Conservation (phyloP, 2,797 vertebrate species). For the Lutjanus campechanus region DNA sequence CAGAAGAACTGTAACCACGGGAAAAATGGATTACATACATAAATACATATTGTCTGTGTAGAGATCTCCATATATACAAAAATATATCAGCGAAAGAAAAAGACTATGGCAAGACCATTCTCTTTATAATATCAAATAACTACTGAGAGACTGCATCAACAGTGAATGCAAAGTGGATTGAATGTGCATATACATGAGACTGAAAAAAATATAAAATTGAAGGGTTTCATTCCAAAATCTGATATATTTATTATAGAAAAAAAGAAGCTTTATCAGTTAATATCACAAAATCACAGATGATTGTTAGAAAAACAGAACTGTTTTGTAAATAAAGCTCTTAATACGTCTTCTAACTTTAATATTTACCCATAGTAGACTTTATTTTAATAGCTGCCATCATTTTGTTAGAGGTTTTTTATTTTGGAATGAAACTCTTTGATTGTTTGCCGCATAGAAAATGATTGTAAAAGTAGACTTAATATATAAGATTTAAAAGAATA, state of each 20-base stretch:
- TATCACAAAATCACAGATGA: constrained; percentile 43
- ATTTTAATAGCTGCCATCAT: constrained; percentile 72
- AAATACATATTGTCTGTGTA: constrained; percentile 67
- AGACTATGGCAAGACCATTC: constrained; percentile 59
- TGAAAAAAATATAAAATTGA: constrained; percentile 52
- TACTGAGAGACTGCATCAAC: constrained; percentile 65
- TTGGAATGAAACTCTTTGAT: constrained; percentile 81
- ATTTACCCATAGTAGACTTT: constrained; percentile 56
- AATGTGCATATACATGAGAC: constrained; percentile 75
- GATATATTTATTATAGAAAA: constrained; percentile 46
- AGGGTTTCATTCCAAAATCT: constrained; percentile 82
- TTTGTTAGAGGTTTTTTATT: constrained; percentile 63
- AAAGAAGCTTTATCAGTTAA: constrained; percentile 45
- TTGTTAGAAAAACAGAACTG: constrained; percentile 42
- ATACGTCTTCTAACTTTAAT: constrained; percentile 48
- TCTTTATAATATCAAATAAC: constrained; percentile 63
- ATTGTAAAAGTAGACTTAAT: constrained; percentile 77
- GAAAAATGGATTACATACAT: constrained; percentile 43
- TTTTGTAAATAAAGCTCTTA: constrained; percentile 71
- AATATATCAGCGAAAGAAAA: constrained; percentile 73
- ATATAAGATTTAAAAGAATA: constrained; percentile 72
- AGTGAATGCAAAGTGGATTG: constrained; percentile 70
- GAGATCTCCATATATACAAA: constrained; percentile 72
- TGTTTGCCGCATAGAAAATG: constrained; percentile 74
- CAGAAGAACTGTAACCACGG: constrained; percentile 91